These are phyloP conservation scores for Orius laevigatus DNA, from an alignment of 1,140 invertebrate genomes.

Conservation along the genomic window DNA sequence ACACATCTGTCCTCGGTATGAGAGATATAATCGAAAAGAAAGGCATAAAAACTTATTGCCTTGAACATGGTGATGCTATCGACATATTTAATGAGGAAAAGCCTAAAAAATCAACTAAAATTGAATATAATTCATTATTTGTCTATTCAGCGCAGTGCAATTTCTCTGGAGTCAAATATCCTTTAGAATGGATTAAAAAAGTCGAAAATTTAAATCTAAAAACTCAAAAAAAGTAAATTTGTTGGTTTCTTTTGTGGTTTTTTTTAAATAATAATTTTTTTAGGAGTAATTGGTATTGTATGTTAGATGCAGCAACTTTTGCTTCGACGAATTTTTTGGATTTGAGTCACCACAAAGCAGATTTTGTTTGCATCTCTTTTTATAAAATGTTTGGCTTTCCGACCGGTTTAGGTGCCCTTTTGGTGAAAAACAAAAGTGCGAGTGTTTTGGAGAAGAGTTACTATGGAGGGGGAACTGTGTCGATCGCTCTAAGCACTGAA, in stretches of 20 bases:
- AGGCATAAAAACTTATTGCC: constrained; percentile 26
- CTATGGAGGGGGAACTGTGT: constrained; percentile 84
- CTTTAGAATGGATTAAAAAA: constrained; percentile 50
- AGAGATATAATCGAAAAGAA: constrained; percentile 41
- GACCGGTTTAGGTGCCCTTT: constrained; percentile 75
- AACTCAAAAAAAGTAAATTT: neutral
- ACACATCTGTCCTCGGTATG: constrained; percentile 89
- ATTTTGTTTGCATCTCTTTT: constrained; percentile 86
- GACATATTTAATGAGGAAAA: constrained; percentile 10
- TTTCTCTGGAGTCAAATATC: constrained; percentile 83
- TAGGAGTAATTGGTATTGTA: constrained; percentile 49
- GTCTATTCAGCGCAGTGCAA: constrained; percentile 87
- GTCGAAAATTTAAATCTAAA: constrained; percentile 23
- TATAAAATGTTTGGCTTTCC: constrained; percentile 98
- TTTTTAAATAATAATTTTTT: neutral
- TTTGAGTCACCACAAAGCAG: constrained; percentile 51
- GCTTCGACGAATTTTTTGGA: constrained; percentile 65
- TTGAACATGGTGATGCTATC: constrained; percentile 25
- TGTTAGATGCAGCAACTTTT: constrained; percentile 75
- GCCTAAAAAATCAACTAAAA: constrained; percentile 4
- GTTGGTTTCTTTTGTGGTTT: neutral
- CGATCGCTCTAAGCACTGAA: constrained; percentile 53
- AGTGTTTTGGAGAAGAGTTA: constrained; percentile 53
- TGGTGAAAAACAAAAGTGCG: constrained; percentile 54
- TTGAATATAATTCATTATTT: constrained; percentile 47